phyloP scores from a whole-genome alignment of 92 coral and sea anemone species.

The Siderastrea radians region DNA sequence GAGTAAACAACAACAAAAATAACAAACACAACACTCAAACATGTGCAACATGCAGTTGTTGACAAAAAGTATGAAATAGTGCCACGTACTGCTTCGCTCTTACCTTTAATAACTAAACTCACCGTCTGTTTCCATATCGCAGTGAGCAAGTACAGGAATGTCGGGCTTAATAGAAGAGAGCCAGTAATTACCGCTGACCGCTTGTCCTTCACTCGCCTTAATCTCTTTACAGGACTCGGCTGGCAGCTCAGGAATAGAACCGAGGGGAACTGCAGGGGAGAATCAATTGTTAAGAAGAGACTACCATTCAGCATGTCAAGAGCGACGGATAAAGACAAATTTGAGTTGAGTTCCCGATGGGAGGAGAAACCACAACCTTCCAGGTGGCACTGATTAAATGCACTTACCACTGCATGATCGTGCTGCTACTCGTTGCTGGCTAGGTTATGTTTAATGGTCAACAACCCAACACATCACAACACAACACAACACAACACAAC shows the following conservation, averaged over 20 bases:
- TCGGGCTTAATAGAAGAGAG: not conserved
- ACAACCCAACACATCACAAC: no score
- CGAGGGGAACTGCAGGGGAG: not conserved
- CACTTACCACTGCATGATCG: no score
- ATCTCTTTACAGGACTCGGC: conserved; percentile 1
- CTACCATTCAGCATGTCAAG: not conserved
- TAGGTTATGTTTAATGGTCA: no score
- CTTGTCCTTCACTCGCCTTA: conserved; percentile 2
- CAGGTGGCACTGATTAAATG: no score
- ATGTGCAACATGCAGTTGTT: no score
- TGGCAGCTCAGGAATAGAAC: conserved; percentile 7
- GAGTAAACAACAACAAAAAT: not conserved
- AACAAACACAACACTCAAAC: not conserved
- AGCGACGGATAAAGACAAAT: not conserved
- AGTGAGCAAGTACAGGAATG: not conserved
- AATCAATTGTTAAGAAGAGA: not conserved
- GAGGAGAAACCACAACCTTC: no score
- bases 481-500: no score
- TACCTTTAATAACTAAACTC: not conserved
- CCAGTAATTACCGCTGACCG: not conserved
- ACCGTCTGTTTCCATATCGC: conserved; percentile 8
- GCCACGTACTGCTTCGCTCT: not conserved
- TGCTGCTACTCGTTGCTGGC: no score
- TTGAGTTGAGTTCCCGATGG: no score
- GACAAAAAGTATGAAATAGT: no score